A percentile compares a stretch with the other conserved stretches of the same genome.
Conservation (phyloP, 2,113 vertebrate species). For the Drymodes brunneopygia region DNA sequence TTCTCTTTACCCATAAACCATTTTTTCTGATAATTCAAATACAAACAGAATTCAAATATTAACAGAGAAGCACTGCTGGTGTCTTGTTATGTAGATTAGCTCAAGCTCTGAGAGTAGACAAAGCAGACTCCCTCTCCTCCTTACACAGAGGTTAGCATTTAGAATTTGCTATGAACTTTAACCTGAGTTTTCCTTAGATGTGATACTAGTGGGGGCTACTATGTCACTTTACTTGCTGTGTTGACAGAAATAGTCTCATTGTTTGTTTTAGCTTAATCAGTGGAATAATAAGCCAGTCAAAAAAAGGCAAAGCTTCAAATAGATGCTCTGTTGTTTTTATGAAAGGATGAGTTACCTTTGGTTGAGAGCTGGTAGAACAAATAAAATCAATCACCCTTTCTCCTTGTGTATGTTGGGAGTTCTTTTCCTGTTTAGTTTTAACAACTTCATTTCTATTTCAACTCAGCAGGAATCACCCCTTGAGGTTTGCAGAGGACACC, state of each 20-base stretch:
- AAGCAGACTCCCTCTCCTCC: neutral
- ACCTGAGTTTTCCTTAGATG: neutral
- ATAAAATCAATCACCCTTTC: neutral
- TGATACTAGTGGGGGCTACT: neutral
- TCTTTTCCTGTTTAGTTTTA: neutral
- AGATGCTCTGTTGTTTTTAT: neutral
- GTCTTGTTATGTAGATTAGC: neutral
- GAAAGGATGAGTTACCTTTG: neutral
- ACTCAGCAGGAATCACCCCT: neutral
- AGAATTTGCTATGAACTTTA: neutral
- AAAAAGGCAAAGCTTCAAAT: neutral
- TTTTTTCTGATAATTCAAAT: neutral
- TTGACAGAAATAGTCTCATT: neutral
- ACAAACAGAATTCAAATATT: neutral
- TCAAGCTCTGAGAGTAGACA: neutral
- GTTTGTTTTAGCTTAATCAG: neutral
- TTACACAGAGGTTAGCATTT: neutral
- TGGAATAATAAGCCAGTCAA: neutral
- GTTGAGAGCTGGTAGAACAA: neutral
- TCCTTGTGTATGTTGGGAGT: fast-evolving
- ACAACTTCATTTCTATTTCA: neutral
- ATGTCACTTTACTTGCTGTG: neutral
- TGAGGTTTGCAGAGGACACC: neutral
- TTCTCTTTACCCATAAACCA: neutral
- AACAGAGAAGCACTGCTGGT: neutral